Base-by-base conservation (phyloP, 2,797 vertebrate species). In the Hoplostethus mediterraneus region DNA sequence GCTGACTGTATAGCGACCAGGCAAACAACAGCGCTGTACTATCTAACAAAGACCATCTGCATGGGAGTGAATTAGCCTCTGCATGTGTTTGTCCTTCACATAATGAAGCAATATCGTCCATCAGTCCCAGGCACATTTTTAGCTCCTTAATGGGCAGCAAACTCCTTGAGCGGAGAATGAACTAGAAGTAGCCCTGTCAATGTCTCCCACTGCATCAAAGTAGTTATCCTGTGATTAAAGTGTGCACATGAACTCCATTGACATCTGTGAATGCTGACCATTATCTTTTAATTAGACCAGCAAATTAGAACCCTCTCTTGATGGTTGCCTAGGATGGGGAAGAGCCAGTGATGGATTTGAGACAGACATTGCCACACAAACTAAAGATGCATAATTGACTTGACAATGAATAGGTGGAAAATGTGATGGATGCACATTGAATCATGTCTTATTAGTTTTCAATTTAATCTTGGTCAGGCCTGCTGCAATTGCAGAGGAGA, bases 201-300 rank as follows among this genome's bases (percentile, higher is more conserved):
- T 66, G 68, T 73, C 71, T 82, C 45, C 57, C 55, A 47, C 68
- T 65, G 79, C 82, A 81, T 86, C 79, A 81, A 62, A 79, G 72
- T 78, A 75, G 71, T 88, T 82, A 90, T 90, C 89, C 79, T 78
- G 80, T 82, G 73, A 88, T 89, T 90, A 88, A 89, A 79, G 84
- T 86, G 75, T 77, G 79, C 81, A 75, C 75, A 74, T 83, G 64
- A 83, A 84, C 74, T 77, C 73, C 85, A 65, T 36, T 82, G 84
- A 87, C 79, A 71, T 82, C 61, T 82, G 79, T 77, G 64, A 82
- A 85, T 77, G 68, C 76, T 88, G 84, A 90, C 84, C 88, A 88
- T 92, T 93, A 92, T 90, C 90, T 92, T 91, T 92, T 91, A 91
- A 93, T 90, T 92, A 90, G 72, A 80, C 57, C 42, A 63, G 75